Evolutionary conservation across 2,113 vertebrate genomes (phyloP).

Genomic region (Bos javanicus): DNA sequence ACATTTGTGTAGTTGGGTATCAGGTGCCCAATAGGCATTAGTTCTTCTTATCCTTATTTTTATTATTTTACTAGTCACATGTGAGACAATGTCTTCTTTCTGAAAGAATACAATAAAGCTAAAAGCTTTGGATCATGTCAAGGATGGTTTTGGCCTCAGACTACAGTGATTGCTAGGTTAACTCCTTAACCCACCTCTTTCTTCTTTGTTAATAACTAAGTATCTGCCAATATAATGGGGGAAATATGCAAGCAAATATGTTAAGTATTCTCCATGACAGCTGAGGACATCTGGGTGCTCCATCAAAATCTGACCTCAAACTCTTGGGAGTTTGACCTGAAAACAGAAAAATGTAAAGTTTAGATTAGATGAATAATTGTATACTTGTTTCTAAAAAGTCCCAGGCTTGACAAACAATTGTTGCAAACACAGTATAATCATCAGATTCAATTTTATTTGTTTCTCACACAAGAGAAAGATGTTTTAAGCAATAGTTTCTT

Average conservation of each 20-base stretch:
- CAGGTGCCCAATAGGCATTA: not conserved
- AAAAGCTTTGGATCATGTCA: not conserved
- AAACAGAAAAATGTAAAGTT: conserved; percentile 63
- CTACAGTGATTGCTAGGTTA: not conserved
- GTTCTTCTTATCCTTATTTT: not conserved
- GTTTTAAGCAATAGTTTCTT: conserved; percentile 12
- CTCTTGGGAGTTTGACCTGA: conserved; percentile 48
- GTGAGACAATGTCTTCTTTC: not conserved
- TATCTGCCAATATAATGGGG: conserved; percentile 27
- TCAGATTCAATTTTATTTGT: conserved; percentile 30
- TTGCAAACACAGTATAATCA: conserved; percentile 10
- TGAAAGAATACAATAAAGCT: conserved; percentile 1
- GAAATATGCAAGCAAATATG: conserved; percentile 45
- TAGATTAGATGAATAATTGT: conserved; percentile 57
- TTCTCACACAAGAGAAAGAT: not conserved
- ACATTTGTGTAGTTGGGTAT: not conserved
- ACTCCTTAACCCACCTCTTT: not conserved
- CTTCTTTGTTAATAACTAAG: conserved; percentile 6
- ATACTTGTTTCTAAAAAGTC: conserved; percentile 51
- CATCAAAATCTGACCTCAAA: conserved; percentile 50
- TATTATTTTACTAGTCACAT: not conserved
- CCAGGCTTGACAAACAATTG: conserved; percentile 42
- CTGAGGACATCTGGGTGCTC: conserved; percentile 61
- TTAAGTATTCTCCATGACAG: conserved; percentile 50
- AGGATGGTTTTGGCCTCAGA: not conserved